Evolutionary conservation across 2,888 invertebrate genomes (phyloP).

Genomic region (Epinotia bilunana): DNA sequence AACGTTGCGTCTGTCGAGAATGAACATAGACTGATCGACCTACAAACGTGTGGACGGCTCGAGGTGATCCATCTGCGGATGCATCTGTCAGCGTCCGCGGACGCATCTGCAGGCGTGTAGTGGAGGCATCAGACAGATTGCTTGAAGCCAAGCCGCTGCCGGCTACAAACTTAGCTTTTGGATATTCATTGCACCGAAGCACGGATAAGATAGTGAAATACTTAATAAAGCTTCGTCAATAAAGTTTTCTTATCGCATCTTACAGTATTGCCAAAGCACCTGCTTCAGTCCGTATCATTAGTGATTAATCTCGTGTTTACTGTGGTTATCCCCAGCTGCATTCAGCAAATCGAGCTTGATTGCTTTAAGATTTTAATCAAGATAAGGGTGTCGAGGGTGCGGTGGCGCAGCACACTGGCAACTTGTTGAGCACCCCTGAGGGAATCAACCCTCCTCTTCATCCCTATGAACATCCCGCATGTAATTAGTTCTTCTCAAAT

Average conservation of each 20-base stretch:
- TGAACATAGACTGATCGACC: slow-evolving; percentile 7
- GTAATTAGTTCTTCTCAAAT: slow-evolving; percentile 38
- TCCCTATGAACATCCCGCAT: slow-evolving; percentile 38
- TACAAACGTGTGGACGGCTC: slow-evolving; percentile 2
- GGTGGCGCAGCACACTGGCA: slow-evolving; percentile 55
- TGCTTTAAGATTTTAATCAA: slow-evolving; percentile 70
- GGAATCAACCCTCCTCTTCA: slow-evolving; percentile 52
- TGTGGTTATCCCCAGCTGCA: slow-evolving; percentile 45
- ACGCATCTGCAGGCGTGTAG: background rate
- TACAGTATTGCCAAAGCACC: slow-evolving; percentile 15
- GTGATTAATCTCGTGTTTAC: slow-evolving; percentile 22
- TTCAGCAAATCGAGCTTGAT: slow-evolving; percentile 55
- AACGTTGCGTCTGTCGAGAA: too few species aligned
- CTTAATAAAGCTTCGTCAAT: background rate
- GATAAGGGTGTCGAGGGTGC: slow-evolving; percentile 58
- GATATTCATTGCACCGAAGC: background rate
- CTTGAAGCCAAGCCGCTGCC: background rate
- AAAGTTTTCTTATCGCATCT: slow-evolving; percentile 2
- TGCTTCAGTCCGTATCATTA: slow-evolving; percentile 29
- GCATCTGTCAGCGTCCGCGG: slow-evolving; percentile 3
- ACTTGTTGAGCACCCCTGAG: slow-evolving; percentile 61
- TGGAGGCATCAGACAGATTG: background rate
- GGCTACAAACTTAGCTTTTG: background rate
- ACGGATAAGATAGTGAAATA: background rate
- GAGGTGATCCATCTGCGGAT: slow-evolving; percentile 8